These are phyloP conservation scores for Orchesella flavescens DNA, from an alignment of 2,888 invertebrate genomes.

Conservation along the genomic window DNA sequence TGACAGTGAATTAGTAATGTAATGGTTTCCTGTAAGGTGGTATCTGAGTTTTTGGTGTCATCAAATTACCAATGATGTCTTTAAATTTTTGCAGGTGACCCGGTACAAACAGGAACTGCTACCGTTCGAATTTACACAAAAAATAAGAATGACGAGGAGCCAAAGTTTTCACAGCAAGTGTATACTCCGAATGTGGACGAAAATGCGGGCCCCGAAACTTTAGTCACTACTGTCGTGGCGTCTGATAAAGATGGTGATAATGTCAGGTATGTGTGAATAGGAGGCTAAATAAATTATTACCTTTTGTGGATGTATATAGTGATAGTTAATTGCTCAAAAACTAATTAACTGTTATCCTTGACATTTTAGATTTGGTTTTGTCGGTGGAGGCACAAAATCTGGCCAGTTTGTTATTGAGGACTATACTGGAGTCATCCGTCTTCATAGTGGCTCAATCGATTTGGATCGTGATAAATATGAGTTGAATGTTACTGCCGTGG, in stretches of 20 bases:
- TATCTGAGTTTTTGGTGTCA: too few relatives aligned
- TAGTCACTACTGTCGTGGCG: slow-evolving; percentile 96
- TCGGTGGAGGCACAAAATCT: slow-evolving; percentile 88
- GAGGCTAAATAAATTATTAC: too few relatives aligned
- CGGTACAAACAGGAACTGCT: slow-evolving; percentile 92
- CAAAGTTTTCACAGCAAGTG: slow-evolving; percentile 96
- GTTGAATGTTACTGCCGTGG: slow-evolving; percentile 96
- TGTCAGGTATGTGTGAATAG: slow-evolving; percentile 83
- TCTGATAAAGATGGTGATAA: slow-evolving; percentile 98
- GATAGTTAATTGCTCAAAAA: too few relatives aligned
- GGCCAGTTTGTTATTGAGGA: slow-evolving; percentile 97
- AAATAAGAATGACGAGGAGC: slow-evolving; percentile 98
- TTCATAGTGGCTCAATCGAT: slow-evolving; percentile 89
- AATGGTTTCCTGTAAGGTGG: too few relatives aligned
- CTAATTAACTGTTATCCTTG: slow-evolving; percentile 15
- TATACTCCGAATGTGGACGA: slow-evolving; percentile 97
- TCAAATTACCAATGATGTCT: too few relatives aligned
- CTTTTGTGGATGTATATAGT: too few relatives aligned
- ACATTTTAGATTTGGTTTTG: slow-evolving; percentile 77
- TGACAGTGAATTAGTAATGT: too few relatives aligned
- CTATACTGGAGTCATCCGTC: slow-evolving; percentile 93
- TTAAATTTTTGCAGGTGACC: slow-evolving; percentile 79
- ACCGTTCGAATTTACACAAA: slow-evolving; percentile 97
- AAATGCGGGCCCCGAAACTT: slow-evolving; percentile 94
- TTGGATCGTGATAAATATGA: slow-evolving; percentile 95